Evolutionary conservation across 2,797 vertebrate genomes (phyloP), one percentile per base, ranked within the genome.

Genomic region (Aldrovandia affinis): DNA sequence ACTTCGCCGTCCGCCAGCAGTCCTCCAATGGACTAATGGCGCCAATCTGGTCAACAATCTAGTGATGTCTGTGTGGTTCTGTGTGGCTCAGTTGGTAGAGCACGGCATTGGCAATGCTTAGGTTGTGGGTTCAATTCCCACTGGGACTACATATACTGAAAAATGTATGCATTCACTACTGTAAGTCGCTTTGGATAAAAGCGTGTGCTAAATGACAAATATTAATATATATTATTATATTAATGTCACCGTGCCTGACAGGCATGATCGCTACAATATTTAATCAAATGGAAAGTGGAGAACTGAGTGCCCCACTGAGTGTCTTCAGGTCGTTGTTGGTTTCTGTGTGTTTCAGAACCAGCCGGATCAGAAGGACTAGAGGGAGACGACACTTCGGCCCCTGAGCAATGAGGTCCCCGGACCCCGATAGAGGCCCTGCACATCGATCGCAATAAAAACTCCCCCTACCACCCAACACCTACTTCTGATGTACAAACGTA

Each of bases 331-430:
- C 79, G 15, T 85, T 75, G 57, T 85, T 82, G 85, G 2, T 91
- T 93, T 88, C 2, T 92, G 87, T 91, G 30, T 52, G 78, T 93
- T 92, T 89, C 87, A 95, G 95, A 93, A 91, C 87, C 94, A 94
- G 94, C 95, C 91, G 94, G 95, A 95, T 91, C 95, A 92, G 92
- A 95, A 93, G 87, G 93, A 95, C 91, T 95, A 95, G 94, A 94
- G 89, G 88, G 92, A 88, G 94, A 94, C 63, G 88, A 92, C 91
- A 95, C 94, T 88, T 93, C 95, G 85, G 93, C 93, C 89, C 94
- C 94, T 89, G 95, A 95, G 87, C 95, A 95, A 91, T 94, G 92
- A 96, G 88, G 82, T 82, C 87, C 87, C 89, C 85, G 79, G 81
- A 82, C 73, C 52, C 78, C 22, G 33, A 8, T 50, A 14, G 33